Percentiles rank a stretch among this genome's conserved stretches.
phyloP scores from a whole-genome alignment of 2,113 vertebrate genomes.

The Pholis gunnellus region DNA sequence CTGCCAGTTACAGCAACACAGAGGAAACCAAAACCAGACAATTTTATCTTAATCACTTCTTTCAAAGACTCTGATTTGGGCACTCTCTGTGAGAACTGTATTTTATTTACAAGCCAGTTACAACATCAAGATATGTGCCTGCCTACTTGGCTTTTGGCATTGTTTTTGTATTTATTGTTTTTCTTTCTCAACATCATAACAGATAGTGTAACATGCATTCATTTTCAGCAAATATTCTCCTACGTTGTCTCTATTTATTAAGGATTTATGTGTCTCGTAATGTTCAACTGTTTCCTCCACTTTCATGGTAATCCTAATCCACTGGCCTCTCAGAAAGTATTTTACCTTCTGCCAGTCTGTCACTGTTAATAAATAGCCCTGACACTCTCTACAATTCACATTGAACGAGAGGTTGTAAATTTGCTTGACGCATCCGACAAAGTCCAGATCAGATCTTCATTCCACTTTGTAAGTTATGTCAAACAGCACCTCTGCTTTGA shows the following conservation, averaged over 20 bases:
- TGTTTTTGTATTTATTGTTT: background rate
- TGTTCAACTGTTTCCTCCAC: constrained; percentile 40
- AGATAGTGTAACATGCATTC: background rate
- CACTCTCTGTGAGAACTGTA: constrained; percentile 9
- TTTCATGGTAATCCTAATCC: constrained; percentile 51
- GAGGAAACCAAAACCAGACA: constrained; percentile 54
- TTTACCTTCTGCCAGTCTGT: constrained; percentile 54
- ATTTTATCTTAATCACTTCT: constrained; percentile 42
- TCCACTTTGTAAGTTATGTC: constrained; percentile 73
- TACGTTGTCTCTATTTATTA: background rate
- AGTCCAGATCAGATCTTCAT: constrained; percentile 74
- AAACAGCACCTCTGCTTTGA: constrained; percentile 71
- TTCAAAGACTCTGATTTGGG: constrained; percentile 38
- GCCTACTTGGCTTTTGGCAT: background rate
- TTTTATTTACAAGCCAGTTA: constrained; percentile 25
- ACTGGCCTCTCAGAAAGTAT: constrained; percentile 2
- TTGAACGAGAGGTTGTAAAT: constrained; percentile 65
- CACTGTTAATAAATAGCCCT: constrained; percentile 44
- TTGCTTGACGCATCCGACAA: constrained; percentile 54
- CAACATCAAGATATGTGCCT: constrained; percentile 12
- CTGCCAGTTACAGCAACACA: constrained; percentile 45
- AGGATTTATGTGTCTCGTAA: constrained; percentile 31
- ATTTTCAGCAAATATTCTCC: constrained; percentile 12
- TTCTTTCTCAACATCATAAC: background rate
- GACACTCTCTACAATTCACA: constrained; percentile 38